phyloP scores from a whole-genome alignment of 2,113 vertebrate species.

The Leiothrix lutea region DNA sequence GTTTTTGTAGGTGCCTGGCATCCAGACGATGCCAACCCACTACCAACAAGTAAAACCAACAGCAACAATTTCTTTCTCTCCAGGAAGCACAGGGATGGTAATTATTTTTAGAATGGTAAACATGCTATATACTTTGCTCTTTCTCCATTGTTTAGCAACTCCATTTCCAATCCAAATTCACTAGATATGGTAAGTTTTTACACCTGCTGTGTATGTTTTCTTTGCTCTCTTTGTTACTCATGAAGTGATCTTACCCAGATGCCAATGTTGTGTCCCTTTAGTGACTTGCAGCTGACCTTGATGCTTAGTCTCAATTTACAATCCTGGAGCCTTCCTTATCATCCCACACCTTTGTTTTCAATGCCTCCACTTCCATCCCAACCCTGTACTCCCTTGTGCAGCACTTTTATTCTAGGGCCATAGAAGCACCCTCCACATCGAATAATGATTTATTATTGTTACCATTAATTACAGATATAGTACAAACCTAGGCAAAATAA shows the following conservation, averaged over 20 bases:
- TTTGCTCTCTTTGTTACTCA: neutral
- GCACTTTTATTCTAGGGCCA: neutral
- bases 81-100: neutral
- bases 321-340: neutral
- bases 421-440: neutral
- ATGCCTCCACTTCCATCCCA: neutral
- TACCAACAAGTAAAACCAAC: accelerated
- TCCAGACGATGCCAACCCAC: accelerated
- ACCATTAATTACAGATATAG: neutral
- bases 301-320: neutral
- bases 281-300: neutral
- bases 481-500: neutral
- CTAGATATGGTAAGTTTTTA: neutral
- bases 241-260: neutral
- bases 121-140: neutral
- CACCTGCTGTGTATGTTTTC: neutral
- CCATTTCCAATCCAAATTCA: neutral
- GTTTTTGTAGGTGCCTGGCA: neutral
- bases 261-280: neutral
- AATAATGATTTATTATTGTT: neutral
- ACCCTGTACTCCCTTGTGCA: neutral
- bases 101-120: neutral
- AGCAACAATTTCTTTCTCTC: neutral
- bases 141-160: neutral
- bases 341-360: neutral